phyloP scores from a whole-genome alignment of 2,113 vertebrate species.

The Ailurus styani region DNA sequence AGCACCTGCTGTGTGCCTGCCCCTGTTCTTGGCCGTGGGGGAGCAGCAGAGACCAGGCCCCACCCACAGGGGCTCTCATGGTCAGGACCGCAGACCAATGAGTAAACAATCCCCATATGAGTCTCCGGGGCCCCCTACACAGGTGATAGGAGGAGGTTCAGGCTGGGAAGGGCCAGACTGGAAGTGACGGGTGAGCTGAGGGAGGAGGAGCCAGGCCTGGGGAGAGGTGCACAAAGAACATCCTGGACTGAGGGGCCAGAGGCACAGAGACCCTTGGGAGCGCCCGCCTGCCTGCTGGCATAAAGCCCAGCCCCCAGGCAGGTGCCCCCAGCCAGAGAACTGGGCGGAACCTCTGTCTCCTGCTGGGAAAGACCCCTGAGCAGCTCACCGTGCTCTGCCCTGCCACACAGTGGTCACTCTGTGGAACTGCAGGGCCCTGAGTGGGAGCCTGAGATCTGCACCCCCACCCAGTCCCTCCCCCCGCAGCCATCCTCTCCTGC shows the following conservation, averaged over 20 bases:
- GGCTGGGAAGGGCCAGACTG: neutral
- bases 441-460: neutral
- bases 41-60: neutral
- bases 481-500: neutral
- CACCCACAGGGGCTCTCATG: neutral
- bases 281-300: neutral
- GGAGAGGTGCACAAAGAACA: rapidly evolving
- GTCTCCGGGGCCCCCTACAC: neutral
- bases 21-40: neutral
- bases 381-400: rapidly evolving
- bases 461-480: rapidly evolving
- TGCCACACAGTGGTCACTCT: constrained; percentile 55
- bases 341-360: neutral
- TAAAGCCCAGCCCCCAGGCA: neutral
- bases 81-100: neutral
- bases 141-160: rapidly evolving
- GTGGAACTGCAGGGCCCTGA: neutral
- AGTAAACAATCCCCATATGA: neutral
- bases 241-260: too few relatives aligned
- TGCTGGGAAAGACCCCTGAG: too few relatives aligned
- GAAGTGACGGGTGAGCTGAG: neutral
- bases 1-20: neutral
- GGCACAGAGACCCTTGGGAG: rapidly evolving
- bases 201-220: neutral
- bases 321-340: neutral